Base-by-base conservation (phyloP, 2,797 vertebrate species). In the Neomorphus geoffroyi region DNA sequence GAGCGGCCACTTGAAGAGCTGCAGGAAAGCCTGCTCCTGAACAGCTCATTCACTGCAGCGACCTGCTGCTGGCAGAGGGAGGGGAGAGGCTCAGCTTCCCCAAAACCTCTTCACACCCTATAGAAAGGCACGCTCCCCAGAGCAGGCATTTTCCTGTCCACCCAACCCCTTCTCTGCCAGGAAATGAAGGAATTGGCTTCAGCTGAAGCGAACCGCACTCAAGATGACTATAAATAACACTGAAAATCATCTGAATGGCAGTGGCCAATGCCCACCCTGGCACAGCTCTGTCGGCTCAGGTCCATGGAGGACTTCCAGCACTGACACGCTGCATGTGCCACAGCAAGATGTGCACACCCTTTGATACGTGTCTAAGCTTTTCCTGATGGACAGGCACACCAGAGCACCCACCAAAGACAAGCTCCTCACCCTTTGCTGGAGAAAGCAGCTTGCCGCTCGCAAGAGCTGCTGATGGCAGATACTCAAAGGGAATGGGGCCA, bases 301-400 rank as follows among this genome's bases (percentile, higher is more conserved):
- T 48, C 46, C 74, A 23, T 2, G 13, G 30, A 82, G 64, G 58
- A 67, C 12, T 26, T 74, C 37, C 46, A 57, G 67, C 51, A 19
- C 26, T 2, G 1, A 28, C 2, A 0, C 13, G 46, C 74, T 10
- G 45, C 0, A 0, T 39, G 48, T 39, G 32, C 21, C 51, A 51
- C 50, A n/a, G 30, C 41, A 46, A 65, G 66, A 48, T 71, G 27
- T 28, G 28, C 39, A 2, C 3, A 24, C 8, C 2, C 50, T 57
- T 26, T 8, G 15, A 56, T 37, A n/a, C 1, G 0, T 32, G 43
- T 32, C 57, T 48, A 35, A 61, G 39, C 46, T 43, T 71, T 39
- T n/a, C 43, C 32, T 22, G 26, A 57, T 2, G 35, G 58, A 78
- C 54, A 69, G 65, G 33, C 39, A 30, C 43, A 80, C 21, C 70